Evolutionary conservation across 2,113 vertebrate genomes (phyloP).

Genomic region (Onychostruthus taczanowskii): DNA sequence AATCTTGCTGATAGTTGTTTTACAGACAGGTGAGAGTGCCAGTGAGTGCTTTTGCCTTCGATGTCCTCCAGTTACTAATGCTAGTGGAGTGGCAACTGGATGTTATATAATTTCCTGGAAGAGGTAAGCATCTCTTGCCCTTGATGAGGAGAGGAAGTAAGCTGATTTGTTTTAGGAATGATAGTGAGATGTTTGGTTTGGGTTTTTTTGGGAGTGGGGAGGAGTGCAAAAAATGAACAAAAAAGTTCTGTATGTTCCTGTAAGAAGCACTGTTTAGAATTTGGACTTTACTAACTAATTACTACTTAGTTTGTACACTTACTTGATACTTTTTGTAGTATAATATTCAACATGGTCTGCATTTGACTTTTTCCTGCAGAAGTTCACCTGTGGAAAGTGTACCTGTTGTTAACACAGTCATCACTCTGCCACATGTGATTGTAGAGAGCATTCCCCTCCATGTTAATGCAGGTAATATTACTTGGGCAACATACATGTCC

Average conservation of each 20-base stretch:
- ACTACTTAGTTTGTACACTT: not conserved
- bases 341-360: not conserved
- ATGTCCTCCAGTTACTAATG: constrained; percentile 78
- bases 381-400: constrained; percentile 74
- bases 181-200: not conserved
- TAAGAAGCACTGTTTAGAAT: not conserved
- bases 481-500: not conserved
- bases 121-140: constrained; percentile 72
- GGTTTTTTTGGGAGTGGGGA: not conserved
- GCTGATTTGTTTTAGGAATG: not conserved
- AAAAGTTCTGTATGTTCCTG: not conserved
- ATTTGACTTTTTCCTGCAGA: constrained; percentile 64
- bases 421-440: constrained; percentile 88
- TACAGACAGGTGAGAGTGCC: constrained; percentile 91
- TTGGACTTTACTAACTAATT: not conserved
- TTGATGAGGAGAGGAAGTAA: not conserved
- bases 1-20: constrained; percentile 79
- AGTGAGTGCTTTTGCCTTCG: constrained; percentile 94
- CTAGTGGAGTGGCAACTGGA: constrained; percentile 85
- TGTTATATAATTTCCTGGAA: constrained; percentile 91
- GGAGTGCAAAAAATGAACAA: not conserved
- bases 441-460: constrained; percentile 91
- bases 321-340: not conserved
- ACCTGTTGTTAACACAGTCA: constrained; percentile 82
- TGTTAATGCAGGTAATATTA: constrained; percentile 85